Conservation (phyloP, 2,888 invertebrate genomes). For the Agonopterix subpropinquella region DNA sequence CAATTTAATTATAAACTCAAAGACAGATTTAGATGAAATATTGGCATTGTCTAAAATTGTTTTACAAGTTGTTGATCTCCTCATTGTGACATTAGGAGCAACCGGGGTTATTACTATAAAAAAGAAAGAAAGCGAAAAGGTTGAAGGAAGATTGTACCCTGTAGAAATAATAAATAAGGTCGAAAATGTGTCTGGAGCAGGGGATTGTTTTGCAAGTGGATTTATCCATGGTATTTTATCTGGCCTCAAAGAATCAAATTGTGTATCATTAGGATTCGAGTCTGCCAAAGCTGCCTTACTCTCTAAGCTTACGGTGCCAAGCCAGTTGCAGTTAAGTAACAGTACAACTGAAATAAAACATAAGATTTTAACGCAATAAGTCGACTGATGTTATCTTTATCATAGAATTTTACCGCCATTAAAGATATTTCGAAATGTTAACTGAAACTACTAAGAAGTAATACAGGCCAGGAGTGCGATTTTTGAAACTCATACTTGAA, state of each 20-base stretch:
- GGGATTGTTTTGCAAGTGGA: constrained; percentile 85
- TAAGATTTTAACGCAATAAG: neutral
- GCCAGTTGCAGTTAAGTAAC: constrained; percentile 20
- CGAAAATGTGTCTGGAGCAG: constrained; percentile 88
- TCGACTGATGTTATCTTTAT: neutral
- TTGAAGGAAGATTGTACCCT: constrained; percentile 46
- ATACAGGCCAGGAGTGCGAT: no score
- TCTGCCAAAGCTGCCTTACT: constrained; percentile 77
- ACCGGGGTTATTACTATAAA: constrained; percentile 74
- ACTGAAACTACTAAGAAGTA: no score
- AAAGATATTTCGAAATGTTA: no score
- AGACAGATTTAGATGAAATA: constrained; percentile 35
- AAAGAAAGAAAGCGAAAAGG: constrained; percentile 10
- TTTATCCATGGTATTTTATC: constrained; percentile 79
- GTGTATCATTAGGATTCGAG: constrained; percentile 77
- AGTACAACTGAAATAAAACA: constrained; percentile 7
- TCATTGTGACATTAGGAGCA: constrained; percentile 78
- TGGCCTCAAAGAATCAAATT: constrained; percentile 71
- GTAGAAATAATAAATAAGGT: constrained; percentile 53
- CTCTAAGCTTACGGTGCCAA: constrained; percentile 77
- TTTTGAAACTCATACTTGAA: no score
- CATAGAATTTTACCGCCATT: no score
- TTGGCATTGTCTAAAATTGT: constrained; percentile 45
- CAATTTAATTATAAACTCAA: constrained; percentile 19
- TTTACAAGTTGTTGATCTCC: constrained; percentile 65